Base-by-base conservation (phyloP, 2,113 vertebrate genomes). In the Bostrychus sinensis region DNA sequence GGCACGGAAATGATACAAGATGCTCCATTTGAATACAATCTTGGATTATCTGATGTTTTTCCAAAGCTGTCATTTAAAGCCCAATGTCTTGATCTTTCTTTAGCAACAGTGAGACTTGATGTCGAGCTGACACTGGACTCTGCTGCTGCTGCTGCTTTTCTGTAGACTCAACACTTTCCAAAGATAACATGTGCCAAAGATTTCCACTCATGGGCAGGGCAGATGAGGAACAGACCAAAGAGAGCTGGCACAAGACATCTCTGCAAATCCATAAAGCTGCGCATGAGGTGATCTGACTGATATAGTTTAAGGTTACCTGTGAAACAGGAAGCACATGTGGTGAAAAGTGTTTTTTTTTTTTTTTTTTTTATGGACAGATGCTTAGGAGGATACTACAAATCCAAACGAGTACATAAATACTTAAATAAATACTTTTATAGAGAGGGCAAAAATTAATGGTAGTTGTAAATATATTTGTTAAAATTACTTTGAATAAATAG, bases 81-180 rank as follows among this genome's bases (percentile, higher is more conserved):
- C 66, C 59, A 77, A 69, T 59, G 56, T 77, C 73, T 80, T 59
- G 67, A 77, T 82, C 81, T 77, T 75, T 80, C 64, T 60, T 77
- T 50, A 69, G 66, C 66, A 87, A 72, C 61, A 73, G 77, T 77
- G 78, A 73, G 87, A 84, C 78, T 72, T 83, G 75, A 80, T 48
- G 19, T 82, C 76, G 70, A 75, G 86, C 88, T 91, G 87, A 84
- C 91, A 91, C 88, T 91, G 82, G 89, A 87, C 89, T 90, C n/a
- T n/a, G n/a, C n/a, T n/a, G 86, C 63, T 81, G 85, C 84, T 86
- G 78, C 79, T 80, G 62, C 82, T 84, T 84, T 93, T 94, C 90
- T 91, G 92, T 92, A 90, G 91, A 89, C 89, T 94, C 91, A 86
- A 93, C 89, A 32, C 91, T 92, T 94, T 94, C 92, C 90, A 94